Base-by-base conservation (phyloP, 2,797 vertebrate genomes). In the Argyrosomus regius region DNA sequence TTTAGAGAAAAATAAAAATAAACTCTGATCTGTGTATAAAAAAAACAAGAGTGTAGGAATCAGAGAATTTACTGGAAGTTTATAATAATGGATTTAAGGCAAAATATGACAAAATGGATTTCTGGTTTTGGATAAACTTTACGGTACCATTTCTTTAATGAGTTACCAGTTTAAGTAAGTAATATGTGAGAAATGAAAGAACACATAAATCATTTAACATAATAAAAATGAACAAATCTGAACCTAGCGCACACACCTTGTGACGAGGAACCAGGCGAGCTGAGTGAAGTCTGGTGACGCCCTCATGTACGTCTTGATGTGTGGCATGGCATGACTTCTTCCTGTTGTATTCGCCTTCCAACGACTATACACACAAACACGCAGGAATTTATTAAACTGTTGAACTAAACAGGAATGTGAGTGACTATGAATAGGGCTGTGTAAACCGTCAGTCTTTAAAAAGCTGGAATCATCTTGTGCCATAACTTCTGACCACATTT, bases 291-390 rank as follows among this genome's bases (percentile, higher is more conserved):
- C 97, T 64, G 96, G 95, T 9, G 97, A 98, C 0, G 83, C 79
- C 84, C 98, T 97, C 97, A 98, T 96, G 75, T 98, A 99, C 0
- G 97, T 98, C 92, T 99, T 99, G 81, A 99, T 99, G 86, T 99
- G 98, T 17, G 98, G 98, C 91, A 99, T 98, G 16, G 98, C 98
- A 0, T 90, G 96, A 92, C 95, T 98, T 68, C 98, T 95, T 56
- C 98, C 98, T 0, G 97, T 97, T 0, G 94, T 81, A 81, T 97
- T 94, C 0, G 98, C 98, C 43, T 95, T 96, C 98, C 98, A 99
- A 49, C 94, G 94, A 82, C 98, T 90, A 31, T 61, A 73, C 16
- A 26, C 12, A 56, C 61, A 5, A 46, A 5, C 35, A 54, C 4
- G 58, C 4, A 63, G 39, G 20, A 35, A 41, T 35, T 48, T 22